Conservation (phyloP, 2,888 invertebrate species). For the Chirona hameri region DNA sequence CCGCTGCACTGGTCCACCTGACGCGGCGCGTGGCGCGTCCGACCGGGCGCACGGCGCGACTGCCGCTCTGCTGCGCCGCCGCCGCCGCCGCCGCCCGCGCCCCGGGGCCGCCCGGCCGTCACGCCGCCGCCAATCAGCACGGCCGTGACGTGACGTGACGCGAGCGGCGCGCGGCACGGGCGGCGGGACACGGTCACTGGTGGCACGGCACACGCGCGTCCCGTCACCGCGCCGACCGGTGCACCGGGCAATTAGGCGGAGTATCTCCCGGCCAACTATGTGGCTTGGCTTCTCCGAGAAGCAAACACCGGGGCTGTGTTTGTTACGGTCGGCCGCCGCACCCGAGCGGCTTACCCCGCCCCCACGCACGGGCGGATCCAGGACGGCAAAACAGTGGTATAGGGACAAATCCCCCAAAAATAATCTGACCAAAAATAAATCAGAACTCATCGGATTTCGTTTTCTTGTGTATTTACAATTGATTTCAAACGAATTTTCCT, state of each 20-base stretch:
- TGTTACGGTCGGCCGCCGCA: too few species aligned
- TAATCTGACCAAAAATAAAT: too few species aligned
- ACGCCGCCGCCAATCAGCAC: background rate
- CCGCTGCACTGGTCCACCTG: background rate
- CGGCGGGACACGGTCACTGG: background rate
- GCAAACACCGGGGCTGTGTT: background rate
- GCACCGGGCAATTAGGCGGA: background rate
- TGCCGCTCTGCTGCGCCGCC: background rate
- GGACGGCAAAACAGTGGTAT: too few species aligned
- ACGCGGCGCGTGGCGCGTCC: background rate
- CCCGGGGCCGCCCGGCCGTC: background rate
- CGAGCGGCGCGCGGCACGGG: background rate
- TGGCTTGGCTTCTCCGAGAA: background rate
- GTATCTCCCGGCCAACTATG: background rate
- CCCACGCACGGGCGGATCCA: background rate
- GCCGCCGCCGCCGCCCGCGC: background rate
- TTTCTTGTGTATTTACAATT: too few species aligned
- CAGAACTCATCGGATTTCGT: too few species aligned
- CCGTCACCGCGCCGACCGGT: background rate
- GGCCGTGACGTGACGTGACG: background rate
- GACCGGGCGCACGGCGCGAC: background rate
- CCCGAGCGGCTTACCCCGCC: background rate
- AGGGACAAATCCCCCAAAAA: too few species aligned
- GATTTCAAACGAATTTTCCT: too few species aligned
- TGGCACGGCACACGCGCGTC: background rate